Base-by-base conservation (phyloP, 2,113 vertebrate genomes). In the Burhinus oedicnemus region DNA sequence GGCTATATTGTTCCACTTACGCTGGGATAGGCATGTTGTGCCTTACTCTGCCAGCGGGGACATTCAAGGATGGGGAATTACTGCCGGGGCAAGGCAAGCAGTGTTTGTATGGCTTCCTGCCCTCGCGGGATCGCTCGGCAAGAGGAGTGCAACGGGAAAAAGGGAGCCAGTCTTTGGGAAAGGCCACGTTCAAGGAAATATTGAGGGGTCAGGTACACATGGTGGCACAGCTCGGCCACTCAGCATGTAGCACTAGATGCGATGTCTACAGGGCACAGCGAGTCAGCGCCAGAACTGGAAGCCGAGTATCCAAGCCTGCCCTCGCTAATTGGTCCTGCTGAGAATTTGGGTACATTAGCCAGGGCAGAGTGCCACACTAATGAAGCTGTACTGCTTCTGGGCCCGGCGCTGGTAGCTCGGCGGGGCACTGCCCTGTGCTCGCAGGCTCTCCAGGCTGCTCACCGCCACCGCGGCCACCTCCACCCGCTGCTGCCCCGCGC, bases 281-380 rank as follows among this genome's bases (percentile, higher is more conserved):
- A 77, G 71, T 15, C 6, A 20, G 88, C 0, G 49, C 93, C 88
- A 88, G 83, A 2, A 30, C 21, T 4, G 6, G 80, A 10, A 83
- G 83, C 76, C 0, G 0, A 0, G 3, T 19, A 26, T 21, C 93
- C 54, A 27, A 18, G 91, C 60, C 87, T 89, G 83, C 83, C 93
- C 93, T 34, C 2, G 8, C 69, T 95, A 95, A 96, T 84, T 75
- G 83, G 69, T 15, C 81, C 93, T 96, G 94, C 91, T 89, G 93
- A 89, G 95, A 65, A 30, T 79, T 44, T 87, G 93, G 89, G 91
- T 66, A 7, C 7, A 45, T 13, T 18, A 27, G n/a, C 80, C 83
- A 87, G 91, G 91, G 89, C 95, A 84, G 55, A 52, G 26, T 21
- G 87, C 93, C 96, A 87, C 18, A 7, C 91, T 95, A 68, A 93